Evolutionary conservation across 2,797 vertebrate species (phyloP), one percentile per base, ranked within the genome.

Genomic region (Poeciliopsis infans): DNA sequence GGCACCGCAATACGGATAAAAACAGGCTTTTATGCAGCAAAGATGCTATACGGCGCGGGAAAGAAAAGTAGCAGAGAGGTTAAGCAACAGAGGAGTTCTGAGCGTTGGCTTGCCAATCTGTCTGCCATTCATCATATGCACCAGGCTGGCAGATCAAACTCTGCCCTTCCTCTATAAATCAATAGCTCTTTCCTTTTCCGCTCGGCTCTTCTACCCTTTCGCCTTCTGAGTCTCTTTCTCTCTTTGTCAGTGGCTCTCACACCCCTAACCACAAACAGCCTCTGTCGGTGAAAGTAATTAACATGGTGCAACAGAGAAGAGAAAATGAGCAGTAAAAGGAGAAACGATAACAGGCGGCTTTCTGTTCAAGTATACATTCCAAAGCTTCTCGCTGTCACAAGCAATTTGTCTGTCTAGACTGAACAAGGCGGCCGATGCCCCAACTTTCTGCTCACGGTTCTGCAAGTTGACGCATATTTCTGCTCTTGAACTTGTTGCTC

Each of bases 101-200:
- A 87, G 87, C 82, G 78, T 79, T 83, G 87, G 77, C 79, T 76
- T 83, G 92, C 91, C 89, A 92, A 77, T 93, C 91, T 86, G 84
- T 90, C 87, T 93, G 85, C 88, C 91, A 94, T 95, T 96, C 94
- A 96, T 95, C 94, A 93, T 93, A 92, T 90, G 88, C 78, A 68
- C 79, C 59, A 87, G 79, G 84, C 84, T 87, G 94, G 86, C 88
- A 91, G 81, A 88, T 92, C 87, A 77, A 88, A 86, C 89, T 91
- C 86, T 81, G 83, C 87, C 89, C 80, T 92, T 91, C 92, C 87
- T 91, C 87, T 88, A 82, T 85, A 71, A 94, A 94, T 94, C 94
- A 93, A 94, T 92, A 88, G 85, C 76, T 75, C 71, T 77, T 78
- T 74, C 20, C 18, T 45, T 73, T 84, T 87, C 78, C 46, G 41